Evolutionary conservation across 2,113 vertebrate genomes (phyloP).

Genomic region (Rhinopithecus roxellana): DNA sequence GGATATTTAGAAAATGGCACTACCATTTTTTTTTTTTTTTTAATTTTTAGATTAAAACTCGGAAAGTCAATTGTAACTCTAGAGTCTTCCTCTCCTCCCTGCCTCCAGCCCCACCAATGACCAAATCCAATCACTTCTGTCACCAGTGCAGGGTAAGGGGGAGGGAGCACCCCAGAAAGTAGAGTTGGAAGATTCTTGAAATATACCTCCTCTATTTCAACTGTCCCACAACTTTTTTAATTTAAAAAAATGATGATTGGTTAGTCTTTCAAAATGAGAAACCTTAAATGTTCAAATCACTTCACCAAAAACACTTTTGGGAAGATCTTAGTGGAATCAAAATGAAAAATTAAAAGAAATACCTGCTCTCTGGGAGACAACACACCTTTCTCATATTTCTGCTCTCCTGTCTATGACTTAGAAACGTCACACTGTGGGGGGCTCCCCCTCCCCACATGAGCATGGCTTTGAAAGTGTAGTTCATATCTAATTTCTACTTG

Average conservation of each 20-base stretch:
- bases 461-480: constrained; percentile 16
- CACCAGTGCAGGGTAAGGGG: fast-evolving
- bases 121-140: not conserved
- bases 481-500: constrained; percentile 63
- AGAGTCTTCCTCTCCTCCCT: not conserved
- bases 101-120: not conserved
- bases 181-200: not conserved
- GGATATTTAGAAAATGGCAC: fast-evolving
- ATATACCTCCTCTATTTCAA: not conserved
- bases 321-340: not conserved
- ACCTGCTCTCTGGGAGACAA: not conserved
- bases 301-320: not conserved
- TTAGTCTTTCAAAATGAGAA: not conserved
- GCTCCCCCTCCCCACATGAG: not conserved
- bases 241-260: not conserved
- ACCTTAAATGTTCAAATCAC: not conserved
- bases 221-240: not conserved
- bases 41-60: not conserved
- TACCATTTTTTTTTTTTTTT: not conserved
- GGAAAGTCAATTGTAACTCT: not conserved
- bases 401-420: not conserved
- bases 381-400: not conserved
- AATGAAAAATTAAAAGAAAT: not conserved
- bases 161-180: not conserved
- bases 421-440: not conserved